Base-by-base conservation (phyloP, 92 coral and sea anemone genomes). In the Heliopora coerulea region DNA sequence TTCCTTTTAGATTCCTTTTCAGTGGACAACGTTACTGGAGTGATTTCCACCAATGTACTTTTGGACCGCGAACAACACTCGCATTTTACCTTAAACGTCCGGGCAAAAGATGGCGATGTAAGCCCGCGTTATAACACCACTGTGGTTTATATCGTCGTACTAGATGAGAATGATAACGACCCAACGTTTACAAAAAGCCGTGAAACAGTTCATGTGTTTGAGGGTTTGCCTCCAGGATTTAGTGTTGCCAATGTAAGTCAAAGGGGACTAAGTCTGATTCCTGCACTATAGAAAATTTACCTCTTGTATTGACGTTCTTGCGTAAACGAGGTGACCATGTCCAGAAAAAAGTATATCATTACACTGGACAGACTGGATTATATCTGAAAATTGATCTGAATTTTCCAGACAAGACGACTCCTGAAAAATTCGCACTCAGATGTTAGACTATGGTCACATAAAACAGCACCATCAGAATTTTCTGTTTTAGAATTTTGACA, bases 151-250 rank as follows among this genome's bases (percentile, higher is more conserved):
- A 84, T 92, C 29, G 86, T 65, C 27, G 84, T 92, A 72, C 73
- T 82, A 82, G 97, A 92, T 76, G 68, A 81, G 8, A 92, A 92
- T 48, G 92, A 92, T 61, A 92, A 92, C 64, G 82, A 91, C 1
- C 97, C 97, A 7, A 83, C 76, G 27, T 92, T 92, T 68, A 61
- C 64, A 27, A 62, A 89, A 64, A 60, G 63, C 21, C 88, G 86
- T 67, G 85, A 89, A 70, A 83, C 64, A 15, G 72, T 78, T 59
- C 79, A 79, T 46, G 82, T 92, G 12, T 79, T 39, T 19, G 97
- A 92, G 66, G 96, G 87, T 46, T 83, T 89, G 0, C 48, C 78
- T 26, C 18, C 63, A 35, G 89, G 91, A 49, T 72, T 48, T 72
- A 80, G 85, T 11, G 80, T 90, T 12, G 56, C 86, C 26, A 83